Base-by-base conservation (phyloP, 37 sponge, comb jelly and placozoan genomes). In the Beroe forskalii region DNA sequence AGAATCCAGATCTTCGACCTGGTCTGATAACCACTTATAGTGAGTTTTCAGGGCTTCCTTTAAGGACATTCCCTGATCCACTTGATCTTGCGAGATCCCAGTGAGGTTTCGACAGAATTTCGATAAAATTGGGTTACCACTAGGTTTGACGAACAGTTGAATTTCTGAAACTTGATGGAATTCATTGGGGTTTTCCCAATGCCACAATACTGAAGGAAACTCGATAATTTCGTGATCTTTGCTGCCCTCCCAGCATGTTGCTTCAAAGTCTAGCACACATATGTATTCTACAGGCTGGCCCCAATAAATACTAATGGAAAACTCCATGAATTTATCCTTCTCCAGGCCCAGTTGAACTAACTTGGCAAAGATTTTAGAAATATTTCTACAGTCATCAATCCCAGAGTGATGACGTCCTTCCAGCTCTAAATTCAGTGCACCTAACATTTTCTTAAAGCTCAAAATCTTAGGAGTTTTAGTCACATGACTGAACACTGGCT, bases 301-400 rank as follows among this genome's bases (percentile, higher is more conserved):
- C n/a, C n/a, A n/a, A n/a, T 63, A 63, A 19, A 63, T 30, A 23
- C 28, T 63, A 20, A 63, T 30, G 25, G 24, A 63, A 22, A 80
- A 80, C 43, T 44, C 25, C 30, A 9, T 38, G 20, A 80, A 80
- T 37, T 38, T 0, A 4, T 20, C 55, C 20, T 80, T 41, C 28
- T 0, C 19, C 55, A 80, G n/a, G 0, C 86, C 86, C 12, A 80
- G 27, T 48, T 80, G 31, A 25, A 80, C 55, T 30, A 80, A 27
- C 40, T 80, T 80, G 4, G 3, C 43, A 41, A 80, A 41, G 40
- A 80, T 80, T 48, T 27, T 80, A 2, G 44, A 41, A 44, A 80
- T 80, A 25, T 80, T 80, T 42, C 55, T 80, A 23, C 86, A 30
- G 86, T 80, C 86, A 42, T 80, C 86, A 43, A 80, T 80, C 40